Conservation (phyloP, 2,113 vertebrate genomes). For the Python bivittatus region DNA sequence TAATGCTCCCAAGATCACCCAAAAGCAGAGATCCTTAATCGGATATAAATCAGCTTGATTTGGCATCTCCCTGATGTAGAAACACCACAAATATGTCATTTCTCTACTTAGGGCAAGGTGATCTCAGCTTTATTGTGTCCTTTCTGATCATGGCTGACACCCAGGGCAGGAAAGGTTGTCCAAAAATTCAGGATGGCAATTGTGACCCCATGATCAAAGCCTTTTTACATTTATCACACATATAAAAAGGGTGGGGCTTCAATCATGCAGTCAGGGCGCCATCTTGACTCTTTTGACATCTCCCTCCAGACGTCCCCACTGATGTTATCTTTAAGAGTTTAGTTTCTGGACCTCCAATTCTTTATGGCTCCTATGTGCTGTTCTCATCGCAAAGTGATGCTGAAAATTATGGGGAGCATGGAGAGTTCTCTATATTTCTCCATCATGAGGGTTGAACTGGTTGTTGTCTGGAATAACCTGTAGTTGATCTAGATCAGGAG, state of each 20-base stretch:
- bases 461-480: background rate
- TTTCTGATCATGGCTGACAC: background rate
- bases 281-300: background rate
- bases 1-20: constrained; percentile 18
- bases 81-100: background rate
- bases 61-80: background rate
- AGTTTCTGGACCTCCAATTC: background rate
- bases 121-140: background rate
- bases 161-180: background rate
- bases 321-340: background rate
- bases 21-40: background rate
- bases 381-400: background rate
- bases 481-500: background rate
- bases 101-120: background rate
- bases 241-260: background rate
- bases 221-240: background rate
- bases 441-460: background rate
- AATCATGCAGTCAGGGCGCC: background rate
- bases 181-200: background rate
- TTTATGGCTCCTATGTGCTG: background rate
- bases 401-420: background rate
- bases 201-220: background rate
- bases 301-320: background rate
- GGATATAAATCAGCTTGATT: background rate
- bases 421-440: background rate